A percentile compares a stretch with the other conserved stretches of the same genome.
Evolutionary conservation across 2,113 vertebrate genomes (phyloP).

Genomic region (Pristiophorus japonicus): DNA sequence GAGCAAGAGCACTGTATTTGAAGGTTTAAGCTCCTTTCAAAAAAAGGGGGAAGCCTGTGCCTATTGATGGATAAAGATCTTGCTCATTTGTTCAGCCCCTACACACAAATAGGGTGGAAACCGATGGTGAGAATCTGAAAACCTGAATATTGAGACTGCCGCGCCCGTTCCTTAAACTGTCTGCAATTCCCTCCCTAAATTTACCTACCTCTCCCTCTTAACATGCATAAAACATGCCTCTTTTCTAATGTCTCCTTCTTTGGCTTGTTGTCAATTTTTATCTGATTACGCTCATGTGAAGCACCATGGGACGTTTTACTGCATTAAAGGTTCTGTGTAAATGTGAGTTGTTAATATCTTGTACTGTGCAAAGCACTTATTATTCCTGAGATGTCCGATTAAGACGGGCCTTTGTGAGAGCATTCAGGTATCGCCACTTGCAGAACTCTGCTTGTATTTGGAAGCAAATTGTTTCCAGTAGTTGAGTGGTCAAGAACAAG

Average conservation of each 20-base stretch:
- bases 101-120: background rate
- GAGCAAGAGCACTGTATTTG: background rate
- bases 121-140: background rate
- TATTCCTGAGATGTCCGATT: background rate
- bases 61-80: background rate
- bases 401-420: background rate
- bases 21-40: background rate
- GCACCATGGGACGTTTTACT: background rate
- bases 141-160: background rate
- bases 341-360: background rate
- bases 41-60: background rate
- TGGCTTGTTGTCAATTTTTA: no score
- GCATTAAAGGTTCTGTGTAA: background rate
- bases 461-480: background rate
- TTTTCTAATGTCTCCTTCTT: no score
- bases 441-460: background rate
- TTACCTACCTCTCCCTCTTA: background rate
- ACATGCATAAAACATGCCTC: background rate
- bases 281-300: background rate
- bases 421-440: background rate
- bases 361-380: background rate
- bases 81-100: background rate
- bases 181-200: background rate
- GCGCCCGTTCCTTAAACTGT: background rate
- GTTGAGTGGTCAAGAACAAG: background rate